Evolutionary conservation across 2,113 vertebrate genomes (phyloP).

Genomic region (Python bivittatus): DNA sequence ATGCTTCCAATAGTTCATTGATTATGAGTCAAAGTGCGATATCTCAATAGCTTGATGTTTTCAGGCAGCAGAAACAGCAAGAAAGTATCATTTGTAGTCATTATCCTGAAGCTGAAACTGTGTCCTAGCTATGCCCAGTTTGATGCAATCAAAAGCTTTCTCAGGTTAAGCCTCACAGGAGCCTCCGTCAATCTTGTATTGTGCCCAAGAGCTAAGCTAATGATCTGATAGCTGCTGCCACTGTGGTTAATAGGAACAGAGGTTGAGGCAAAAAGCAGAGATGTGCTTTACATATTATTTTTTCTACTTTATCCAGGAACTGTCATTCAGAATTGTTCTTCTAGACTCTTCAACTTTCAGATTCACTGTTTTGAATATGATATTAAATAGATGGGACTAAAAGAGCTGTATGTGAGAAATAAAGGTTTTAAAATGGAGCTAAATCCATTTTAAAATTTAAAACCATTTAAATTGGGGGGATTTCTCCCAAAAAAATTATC

Average conservation of each 20-base stretch:
- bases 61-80: neutral
- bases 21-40: neutral
- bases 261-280: constrained; percentile 3
- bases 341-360: constrained; percentile 43
- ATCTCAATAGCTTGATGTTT: neutral
- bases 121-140: neutral
- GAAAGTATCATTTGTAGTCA: neutral
- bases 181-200: neutral
- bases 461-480: too few species aligned
- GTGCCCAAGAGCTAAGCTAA: constrained; percentile 6
- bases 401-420: neutral
- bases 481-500: neutral
- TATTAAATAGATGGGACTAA: constrained; percentile 40
- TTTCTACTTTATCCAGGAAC: constrained; percentile 33
- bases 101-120: neutral
- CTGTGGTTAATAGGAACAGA: constrained; percentile 22
- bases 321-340: constrained; percentile 39
- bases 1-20: neutral
- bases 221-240: constrained; percentile 40
- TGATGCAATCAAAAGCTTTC: neutral
- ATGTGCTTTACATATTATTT: neutral
- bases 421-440: neutral
- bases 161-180: constrained; percentile 9
- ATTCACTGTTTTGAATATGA: constrained; percentile 41
- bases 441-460: too few species aligned